Evolutionary conservation across 2,113 vertebrate genomes (phyloP).

Genomic region (Engraulis encrasicolus): DNA sequence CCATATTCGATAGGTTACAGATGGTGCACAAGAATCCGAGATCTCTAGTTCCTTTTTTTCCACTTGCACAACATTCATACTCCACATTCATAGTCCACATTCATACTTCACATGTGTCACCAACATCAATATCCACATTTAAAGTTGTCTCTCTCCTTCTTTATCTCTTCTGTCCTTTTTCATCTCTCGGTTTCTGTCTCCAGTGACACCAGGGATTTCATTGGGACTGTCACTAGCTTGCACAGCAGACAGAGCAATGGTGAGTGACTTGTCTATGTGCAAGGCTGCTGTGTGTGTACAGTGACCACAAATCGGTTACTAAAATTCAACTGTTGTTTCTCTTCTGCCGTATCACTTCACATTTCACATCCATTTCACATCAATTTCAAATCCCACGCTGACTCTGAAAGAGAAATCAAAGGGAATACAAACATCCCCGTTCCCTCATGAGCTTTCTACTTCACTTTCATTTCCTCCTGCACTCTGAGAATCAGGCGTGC

Average conservation of each 20-base stretch:
- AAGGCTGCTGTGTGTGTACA: too few relatives aligned
- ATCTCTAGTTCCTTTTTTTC: background rate
- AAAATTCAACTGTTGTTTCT: too few relatives aligned
- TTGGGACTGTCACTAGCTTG: conserved; percentile 55
- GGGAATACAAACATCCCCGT: background rate
- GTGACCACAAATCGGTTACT: too few relatives aligned
- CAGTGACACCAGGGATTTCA: conserved; percentile 42
- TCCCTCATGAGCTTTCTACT: background rate
- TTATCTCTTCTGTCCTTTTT: background rate
- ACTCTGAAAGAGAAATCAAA: background rate
- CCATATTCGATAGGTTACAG: background rate
- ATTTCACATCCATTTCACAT: too few relatives aligned
- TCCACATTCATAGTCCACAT: too few relatives aligned
- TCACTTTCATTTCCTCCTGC: background rate
- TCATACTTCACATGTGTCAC: background rate
- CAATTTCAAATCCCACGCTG: background rate
- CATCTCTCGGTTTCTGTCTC: background rate
- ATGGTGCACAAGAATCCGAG: background rate
- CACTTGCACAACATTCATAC: too few relatives aligned
- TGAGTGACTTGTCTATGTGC: too few relatives aligned
- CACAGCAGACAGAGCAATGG: conserved; percentile 38
- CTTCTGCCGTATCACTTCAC: too few relatives aligned
- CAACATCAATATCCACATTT: background rate
- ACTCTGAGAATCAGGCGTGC: background rate
- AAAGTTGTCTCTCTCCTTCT: background rate